Conservation (phyloP, 1,140 invertebrate genomes). For the Uloborus diversus region DNA sequence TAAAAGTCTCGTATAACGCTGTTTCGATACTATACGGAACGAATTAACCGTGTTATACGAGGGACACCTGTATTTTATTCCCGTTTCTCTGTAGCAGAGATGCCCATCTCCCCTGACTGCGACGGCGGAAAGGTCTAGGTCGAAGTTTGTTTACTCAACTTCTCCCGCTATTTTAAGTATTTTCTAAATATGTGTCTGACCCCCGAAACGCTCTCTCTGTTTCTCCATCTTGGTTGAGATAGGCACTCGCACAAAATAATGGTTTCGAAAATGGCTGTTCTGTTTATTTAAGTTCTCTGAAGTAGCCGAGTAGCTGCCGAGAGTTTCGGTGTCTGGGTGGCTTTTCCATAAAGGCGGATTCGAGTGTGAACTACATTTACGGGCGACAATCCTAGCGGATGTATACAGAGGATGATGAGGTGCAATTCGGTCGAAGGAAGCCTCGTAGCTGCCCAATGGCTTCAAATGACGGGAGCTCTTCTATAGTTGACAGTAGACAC, state of each 20-base stretch:
- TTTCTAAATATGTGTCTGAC: conserved; percentile 1
- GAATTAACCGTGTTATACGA: too few species aligned
- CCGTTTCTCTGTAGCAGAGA: too few species aligned
- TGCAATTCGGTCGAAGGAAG: not conserved
- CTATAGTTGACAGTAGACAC: too few species aligned
- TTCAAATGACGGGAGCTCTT: not conserved
- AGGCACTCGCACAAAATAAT: conserved; percentile 5
- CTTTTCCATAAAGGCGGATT: not conserved
- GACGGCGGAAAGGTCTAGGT: too few species aligned
- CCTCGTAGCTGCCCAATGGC: not conserved
- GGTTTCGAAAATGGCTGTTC: conserved; percentile 17
- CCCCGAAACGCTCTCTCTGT: not conserved
- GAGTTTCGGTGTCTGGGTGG: not conserved
- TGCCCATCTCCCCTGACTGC: too few species aligned
- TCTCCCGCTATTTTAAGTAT: too few species aligned
- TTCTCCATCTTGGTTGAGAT: conserved; percentile 16
- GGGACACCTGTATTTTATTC: too few species aligned
- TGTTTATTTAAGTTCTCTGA: conserved; percentile 25
- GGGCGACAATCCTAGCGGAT: conserved; percentile 23
- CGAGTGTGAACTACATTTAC: conserved; percentile 29
- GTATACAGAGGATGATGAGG: not conserved
- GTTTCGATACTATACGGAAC: too few species aligned
- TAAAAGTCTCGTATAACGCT: too few species aligned
- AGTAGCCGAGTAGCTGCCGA: conserved; percentile 17
- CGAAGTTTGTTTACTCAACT: too few species aligned